These are phyloP conservation scores for Pseudeuparius sepicola DNA, from an alignment of 2,888 invertebrate species.

Conservation along the genomic window DNA sequence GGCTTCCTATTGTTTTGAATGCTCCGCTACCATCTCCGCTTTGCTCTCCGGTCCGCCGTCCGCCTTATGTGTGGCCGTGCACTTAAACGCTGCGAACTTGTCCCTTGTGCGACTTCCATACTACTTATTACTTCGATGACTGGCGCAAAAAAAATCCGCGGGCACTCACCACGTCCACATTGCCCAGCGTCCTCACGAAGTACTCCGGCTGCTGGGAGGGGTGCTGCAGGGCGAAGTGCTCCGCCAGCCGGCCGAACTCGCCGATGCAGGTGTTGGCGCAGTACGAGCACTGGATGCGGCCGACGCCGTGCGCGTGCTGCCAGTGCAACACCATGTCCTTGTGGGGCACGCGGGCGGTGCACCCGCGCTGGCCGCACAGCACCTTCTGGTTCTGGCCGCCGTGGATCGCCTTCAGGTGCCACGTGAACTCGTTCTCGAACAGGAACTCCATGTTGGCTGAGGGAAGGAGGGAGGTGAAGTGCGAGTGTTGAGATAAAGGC, in stretches of 20 bases:
- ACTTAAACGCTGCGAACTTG: no score
- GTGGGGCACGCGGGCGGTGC: slow-evolving; percentile 16
- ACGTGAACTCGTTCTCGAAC: slow-evolving; percentile 25
- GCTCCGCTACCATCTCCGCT: no score
- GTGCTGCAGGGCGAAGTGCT: slow-evolving; percentile 23
- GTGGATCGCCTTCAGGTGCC: slow-evolving; percentile 32
- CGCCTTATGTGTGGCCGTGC: no score
- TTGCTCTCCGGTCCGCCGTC: no score
- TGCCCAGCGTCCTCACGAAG: slow-evolving; percentile 16
- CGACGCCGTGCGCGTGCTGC: slow-evolving; percentile 36
- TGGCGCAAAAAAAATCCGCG: no score
- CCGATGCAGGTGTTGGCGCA: slow-evolving; percentile 22
- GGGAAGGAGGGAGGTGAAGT: no score
- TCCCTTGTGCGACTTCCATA: no score
- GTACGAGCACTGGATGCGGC: slow-evolving; percentile 30
- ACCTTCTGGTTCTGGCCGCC: slow-evolving; percentile 29
- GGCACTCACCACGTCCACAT: background rate
- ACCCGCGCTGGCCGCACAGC: slow-evolving; percentile 24
- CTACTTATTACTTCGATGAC: no score
- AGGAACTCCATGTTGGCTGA: no score
- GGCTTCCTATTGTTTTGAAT: no score
- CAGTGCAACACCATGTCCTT: slow-evolving; percentile 42
- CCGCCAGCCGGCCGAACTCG: slow-evolving; percentile 21
- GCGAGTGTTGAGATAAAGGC: no score
- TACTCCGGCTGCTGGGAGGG: slow-evolving; percentile 21